Percentiles rank a stretch among this genome's conserved stretches.
Conservation (phyloP, 2,113 vertebrate genomes). For the Vicugna pacos region DNA sequence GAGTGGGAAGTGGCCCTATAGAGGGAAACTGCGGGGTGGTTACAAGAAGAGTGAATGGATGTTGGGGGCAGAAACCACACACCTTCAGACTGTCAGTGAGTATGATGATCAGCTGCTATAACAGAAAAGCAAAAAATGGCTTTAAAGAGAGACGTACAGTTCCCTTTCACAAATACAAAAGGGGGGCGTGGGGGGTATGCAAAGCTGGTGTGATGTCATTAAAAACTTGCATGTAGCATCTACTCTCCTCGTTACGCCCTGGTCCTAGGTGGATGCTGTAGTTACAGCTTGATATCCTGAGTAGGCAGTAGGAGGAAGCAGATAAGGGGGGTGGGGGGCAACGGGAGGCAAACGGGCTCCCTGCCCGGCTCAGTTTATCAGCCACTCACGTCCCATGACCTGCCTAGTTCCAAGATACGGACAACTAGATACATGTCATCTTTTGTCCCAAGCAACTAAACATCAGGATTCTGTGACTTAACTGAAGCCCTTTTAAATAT, state of each 20-base stretch:
- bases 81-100: too few relatives aligned
- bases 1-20: not conserved
- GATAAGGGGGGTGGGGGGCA: too few relatives aligned
- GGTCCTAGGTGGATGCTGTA: not conserved
- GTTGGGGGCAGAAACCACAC: not conserved
- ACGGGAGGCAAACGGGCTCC: too few relatives aligned
- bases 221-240: not conserved
- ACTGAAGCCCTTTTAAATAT: not conserved
- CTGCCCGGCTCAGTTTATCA: not conserved
- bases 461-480: not conserved
- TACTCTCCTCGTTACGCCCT: not conserved
- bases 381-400: not conserved
- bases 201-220: not conserved
- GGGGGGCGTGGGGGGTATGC: not conserved
- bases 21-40: not conserved
- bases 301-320: not conserved
- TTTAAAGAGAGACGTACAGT: not conserved
- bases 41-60: too few relatives aligned
- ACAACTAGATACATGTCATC: not conserved
- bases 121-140: not conserved
- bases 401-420: not conserved
- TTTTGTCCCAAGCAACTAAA: not conserved
- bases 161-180: not conserved
- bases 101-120: not conserved
- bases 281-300: too few relatives aligned